phyloP scores from a whole-genome alignment of 2,797 vertebrate genomes.

The Okamejei kenojei region DNA sequence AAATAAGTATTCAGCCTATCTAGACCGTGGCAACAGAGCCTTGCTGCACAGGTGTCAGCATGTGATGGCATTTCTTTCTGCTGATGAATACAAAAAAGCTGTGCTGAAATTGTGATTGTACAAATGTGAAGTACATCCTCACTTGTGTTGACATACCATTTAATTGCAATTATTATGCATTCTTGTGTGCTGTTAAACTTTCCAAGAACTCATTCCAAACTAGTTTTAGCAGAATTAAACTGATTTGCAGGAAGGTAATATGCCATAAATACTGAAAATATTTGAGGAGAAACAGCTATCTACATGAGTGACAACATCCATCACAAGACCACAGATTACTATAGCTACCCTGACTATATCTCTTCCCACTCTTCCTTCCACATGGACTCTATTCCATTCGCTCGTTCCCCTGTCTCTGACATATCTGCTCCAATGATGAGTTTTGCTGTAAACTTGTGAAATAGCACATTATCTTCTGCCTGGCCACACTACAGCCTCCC shows the following conservation, averaged over 20 bases:
- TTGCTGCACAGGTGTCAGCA: neutral
- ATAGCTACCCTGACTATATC: too few relatives aligned
- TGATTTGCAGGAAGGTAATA: neutral
- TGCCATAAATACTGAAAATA: neutral
- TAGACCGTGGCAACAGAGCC: neutral
- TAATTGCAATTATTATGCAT: neutral
- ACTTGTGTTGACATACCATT: neutral
- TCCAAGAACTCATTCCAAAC: neutral
- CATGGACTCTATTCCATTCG: too few relatives aligned
- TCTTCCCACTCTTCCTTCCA: too few relatives aligned
- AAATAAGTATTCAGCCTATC: neutral
- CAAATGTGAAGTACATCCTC: neutral
- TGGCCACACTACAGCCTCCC: too few relatives aligned
- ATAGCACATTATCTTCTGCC: too few relatives aligned
- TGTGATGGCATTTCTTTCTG: neutral
- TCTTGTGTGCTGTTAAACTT: neutral
- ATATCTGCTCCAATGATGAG: too few relatives aligned
- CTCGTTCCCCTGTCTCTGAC: too few relatives aligned
- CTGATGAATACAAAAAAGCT: neutral
- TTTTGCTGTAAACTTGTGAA: too few relatives aligned
- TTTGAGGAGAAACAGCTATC: neutral
- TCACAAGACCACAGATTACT: too few relatives aligned
- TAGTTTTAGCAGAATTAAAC: neutral
- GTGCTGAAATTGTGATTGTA: neutral
- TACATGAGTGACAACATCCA: too few relatives aligned